phyloP scores from a whole-genome alignment of 2,888 invertebrate genomes.

The Autographa pulchrina region DNA sequence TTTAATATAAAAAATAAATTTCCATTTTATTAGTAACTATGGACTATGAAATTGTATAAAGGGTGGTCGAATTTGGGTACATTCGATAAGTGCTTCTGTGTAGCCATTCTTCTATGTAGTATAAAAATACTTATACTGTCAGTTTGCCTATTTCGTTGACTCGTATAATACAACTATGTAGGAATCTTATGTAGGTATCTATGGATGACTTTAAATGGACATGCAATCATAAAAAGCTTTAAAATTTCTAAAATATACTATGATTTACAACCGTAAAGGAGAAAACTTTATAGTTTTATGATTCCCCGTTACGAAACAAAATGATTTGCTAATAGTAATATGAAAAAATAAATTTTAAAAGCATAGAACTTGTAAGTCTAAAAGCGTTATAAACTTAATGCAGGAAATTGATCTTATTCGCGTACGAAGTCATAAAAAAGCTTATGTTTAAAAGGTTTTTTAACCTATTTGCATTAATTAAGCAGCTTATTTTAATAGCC shows the following conservation, averaged over 20 bases:
- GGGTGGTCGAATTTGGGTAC: no score
- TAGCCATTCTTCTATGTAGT: no score
- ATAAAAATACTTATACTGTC: no score
- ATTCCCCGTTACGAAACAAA: constrained; percentile 26
- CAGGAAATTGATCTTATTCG: constrained; percentile 46
- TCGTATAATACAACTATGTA: no score
- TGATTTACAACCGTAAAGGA: constrained; percentile 10
- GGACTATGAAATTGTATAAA: no score
- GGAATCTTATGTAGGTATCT: neutral
- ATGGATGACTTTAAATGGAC: neutral
- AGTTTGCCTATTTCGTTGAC: no score
- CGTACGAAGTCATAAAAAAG: constrained; percentile 28
- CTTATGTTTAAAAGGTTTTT: constrained; percentile 27
- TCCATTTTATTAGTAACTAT: no score
- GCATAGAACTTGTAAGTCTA: constrained; percentile 36
- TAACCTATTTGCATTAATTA: constrained; percentile 41
- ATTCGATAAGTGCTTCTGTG: no score
- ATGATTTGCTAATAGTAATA: constrained; percentile 30
- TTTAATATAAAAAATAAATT: neutral
- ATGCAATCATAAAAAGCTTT: neutral
- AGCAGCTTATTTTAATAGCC: constrained; percentile 7
- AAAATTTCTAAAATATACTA: neutral
- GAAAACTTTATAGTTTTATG: constrained; percentile 31
- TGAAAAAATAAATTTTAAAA: constrained; percentile 39
- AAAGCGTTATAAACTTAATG: constrained; percentile 41